phyloP scores from a whole-genome alignment of 1,140 invertebrate genomes.

The Meloidogyne floridensis region DNA sequence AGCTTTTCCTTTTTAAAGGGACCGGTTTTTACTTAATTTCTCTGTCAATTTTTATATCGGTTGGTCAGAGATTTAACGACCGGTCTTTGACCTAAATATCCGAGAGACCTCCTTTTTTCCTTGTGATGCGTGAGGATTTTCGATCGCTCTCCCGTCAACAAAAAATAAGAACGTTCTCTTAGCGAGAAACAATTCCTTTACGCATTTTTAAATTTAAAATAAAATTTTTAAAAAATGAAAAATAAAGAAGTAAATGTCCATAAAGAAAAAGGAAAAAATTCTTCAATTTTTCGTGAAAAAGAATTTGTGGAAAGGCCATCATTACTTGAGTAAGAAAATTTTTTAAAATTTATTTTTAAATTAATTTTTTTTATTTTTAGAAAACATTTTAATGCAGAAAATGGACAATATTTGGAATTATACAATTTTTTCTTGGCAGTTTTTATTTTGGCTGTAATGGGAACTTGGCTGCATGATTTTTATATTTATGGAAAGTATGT shows the following conservation, averaged over 20 bases:
- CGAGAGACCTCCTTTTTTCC: background rate
- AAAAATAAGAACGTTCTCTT: background rate
- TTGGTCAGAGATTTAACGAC: background rate
- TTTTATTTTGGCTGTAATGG: conserved; percentile 48
- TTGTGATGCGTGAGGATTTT: background rate
- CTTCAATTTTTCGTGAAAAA: background rate
- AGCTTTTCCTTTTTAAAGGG: background rate
- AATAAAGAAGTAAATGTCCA: background rate
- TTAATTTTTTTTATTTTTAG: conserved; percentile 22
- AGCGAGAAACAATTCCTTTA: background rate
- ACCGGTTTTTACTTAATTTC: background rate
- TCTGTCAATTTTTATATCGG: background rate
- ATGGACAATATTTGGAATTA: conserved; percentile 38
- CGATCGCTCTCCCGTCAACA: background rate
- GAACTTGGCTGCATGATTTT: conserved; percentile 47
- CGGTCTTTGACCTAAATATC: conserved; percentile 4
- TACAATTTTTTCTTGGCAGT: conserved; percentile 57
- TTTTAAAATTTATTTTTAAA: background rate
- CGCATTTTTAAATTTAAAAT: background rate
- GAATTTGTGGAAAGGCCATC: background rate
- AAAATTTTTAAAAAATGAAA: background rate
- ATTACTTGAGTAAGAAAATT: background rate
- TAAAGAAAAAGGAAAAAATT: background rate
- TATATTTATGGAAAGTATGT: conserved; percentile 48
- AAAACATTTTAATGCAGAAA: conserved; percentile 25